Evolutionary conservation across 2,113 vertebrate genomes (phyloP).

Genomic region (Probosciger aterrimus): DNA sequence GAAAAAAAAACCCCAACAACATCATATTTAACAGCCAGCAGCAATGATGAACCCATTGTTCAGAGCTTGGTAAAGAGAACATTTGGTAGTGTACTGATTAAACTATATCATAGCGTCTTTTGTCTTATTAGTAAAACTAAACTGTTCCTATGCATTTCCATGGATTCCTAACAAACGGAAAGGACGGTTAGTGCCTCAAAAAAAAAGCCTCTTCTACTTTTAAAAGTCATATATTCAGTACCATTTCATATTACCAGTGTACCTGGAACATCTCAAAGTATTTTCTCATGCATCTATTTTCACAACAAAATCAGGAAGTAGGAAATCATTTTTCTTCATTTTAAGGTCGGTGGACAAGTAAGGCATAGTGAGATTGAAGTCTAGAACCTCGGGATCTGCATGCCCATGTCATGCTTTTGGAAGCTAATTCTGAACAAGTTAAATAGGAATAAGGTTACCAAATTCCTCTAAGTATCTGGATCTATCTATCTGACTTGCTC

Average conservation of each 20-base stretch:
- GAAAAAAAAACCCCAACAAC: not conserved
- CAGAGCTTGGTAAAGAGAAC: not conserved
- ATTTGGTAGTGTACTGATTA: not conserved
- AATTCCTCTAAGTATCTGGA: not conserved
- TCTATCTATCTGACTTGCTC: not conserved
- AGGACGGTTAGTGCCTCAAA: not conserved
- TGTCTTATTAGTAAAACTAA: not conserved
- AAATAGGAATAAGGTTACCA: not conserved
- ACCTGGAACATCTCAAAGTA: not conserved
- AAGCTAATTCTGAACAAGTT: not conserved
- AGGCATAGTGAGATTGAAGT: not conserved
- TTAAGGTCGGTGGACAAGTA: not conserved
- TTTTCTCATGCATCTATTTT: not conserved
- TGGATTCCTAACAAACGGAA: not conserved
- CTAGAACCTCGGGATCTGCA: not conserved
- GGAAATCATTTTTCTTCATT: not conserved
- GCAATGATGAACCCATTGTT: not conserved
- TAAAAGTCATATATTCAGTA: not conserved
- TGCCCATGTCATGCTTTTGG: not conserved
- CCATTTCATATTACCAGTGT: not conserved
- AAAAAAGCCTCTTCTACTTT: not conserved
- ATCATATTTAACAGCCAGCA: not conserved
- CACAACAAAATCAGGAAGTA: not conserved
- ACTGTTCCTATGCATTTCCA: not conserved
- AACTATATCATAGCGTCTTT: not conserved